Base-by-base conservation (phyloP, 2,888 invertebrate genomes). In the Drosophila ustulata region DNA sequence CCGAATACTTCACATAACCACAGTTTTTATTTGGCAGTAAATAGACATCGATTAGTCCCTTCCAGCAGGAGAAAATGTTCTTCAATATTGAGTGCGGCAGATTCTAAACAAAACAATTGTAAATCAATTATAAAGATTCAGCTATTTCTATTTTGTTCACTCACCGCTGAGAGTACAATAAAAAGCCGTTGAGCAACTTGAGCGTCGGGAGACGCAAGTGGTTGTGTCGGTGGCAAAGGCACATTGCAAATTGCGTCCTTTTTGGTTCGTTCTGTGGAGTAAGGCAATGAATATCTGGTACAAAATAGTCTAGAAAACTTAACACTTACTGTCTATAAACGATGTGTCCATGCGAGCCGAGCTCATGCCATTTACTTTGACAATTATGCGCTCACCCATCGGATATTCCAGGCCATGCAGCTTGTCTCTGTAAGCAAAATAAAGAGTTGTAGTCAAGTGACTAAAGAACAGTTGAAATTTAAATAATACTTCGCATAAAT, bases 361-460 rank as follows among this genome's bases (percentile, higher is more conserved):
- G 51, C 90, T 92, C 79, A 91, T 90, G 8, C 91, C 91, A 18
- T 91, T 89, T 3, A 92, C 83, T 73, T 92, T 92, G 0, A 92
- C 92, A 63, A 96, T 96, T 75, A 98, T 93, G 69, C 96, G 94
- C 87, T 95, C 95, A 18, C 98, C 98, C 25, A 97, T 96, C 0
- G 98, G 98, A 93, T 98, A 98, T 92, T 98, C 98, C 92, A 98
- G 96, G 3, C 96, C 96, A 91, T 98, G 96, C 47, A 98, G 93
- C 92, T 98, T 98, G 77, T 97, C 96, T 80, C 95, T 95, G 50
- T 96, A 13, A 25, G 4, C 6, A 18, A 30, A 11, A 11, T 26
- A 1, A 4, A n/a, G 37, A 3, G 2, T 6, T 37, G 7, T 4
- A 28, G 3, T 30, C 30, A 18, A 43, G n/a, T 3, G 1, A 1